Conservation (phyloP, 2,113 vertebrate species). For the Vireo altiloquus region DNA sequence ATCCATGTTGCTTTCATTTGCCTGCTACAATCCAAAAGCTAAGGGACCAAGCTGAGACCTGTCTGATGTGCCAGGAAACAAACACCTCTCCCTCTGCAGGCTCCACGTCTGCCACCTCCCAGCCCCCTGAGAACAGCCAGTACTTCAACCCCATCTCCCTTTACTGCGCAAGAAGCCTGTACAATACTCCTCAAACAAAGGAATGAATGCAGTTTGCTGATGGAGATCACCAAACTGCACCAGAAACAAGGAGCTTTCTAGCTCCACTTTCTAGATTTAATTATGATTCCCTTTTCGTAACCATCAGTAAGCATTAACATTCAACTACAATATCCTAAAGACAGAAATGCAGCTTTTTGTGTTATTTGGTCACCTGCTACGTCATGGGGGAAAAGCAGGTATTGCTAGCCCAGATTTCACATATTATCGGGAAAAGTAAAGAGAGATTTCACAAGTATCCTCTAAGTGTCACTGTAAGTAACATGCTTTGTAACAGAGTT, state of each 20-base stretch:
- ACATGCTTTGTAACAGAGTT: background rate
- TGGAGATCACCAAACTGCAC: background rate
- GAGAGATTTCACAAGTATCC: background rate
- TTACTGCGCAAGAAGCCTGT: background rate
- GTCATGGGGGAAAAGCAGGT: fast-evolving
- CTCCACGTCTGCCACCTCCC: background rate
- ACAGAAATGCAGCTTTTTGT: background rate
- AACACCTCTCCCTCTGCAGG: background rate
- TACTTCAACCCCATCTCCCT: background rate
- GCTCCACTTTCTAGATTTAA: background rate
- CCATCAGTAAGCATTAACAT: background rate
- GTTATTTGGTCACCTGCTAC: background rate
- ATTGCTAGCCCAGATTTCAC: background rate
- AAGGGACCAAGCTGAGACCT: background rate
- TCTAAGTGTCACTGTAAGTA: background rate
- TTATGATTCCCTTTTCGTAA: background rate
- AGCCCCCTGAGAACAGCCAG: background rate
- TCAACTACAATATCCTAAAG: background rate
- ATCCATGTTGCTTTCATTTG: background rate
- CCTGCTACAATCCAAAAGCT: background rate
- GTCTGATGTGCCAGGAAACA: background rate
- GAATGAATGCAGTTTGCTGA: background rate
- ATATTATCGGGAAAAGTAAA: background rate
- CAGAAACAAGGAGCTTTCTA: background rate
- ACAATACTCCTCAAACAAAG: background rate